Percentiles rank a stretch among this genome's conserved stretches.
Conservation (phyloP, 2,888 invertebrate species). For the Xestia c-nigrum region DNA sequence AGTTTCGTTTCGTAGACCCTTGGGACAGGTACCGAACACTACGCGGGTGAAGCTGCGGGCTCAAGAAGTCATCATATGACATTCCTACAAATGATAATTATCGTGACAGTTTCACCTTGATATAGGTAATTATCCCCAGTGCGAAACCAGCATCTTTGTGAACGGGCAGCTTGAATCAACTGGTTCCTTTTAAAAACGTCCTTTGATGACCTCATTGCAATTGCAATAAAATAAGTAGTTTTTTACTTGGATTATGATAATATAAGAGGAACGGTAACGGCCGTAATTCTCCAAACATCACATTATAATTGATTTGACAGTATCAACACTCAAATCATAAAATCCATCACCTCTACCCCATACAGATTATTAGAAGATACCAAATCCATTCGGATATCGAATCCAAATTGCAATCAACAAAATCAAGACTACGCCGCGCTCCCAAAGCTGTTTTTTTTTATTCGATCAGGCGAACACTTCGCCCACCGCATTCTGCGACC, state of each 20-base stretch:
- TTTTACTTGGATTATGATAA: background rate
- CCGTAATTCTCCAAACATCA: background rate
- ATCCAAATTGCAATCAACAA: slow-evolving; percentile 9
- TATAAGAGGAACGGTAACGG: background rate
- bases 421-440: slow-evolving; percentile 17
- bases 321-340: background rate
- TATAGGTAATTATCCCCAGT: background rate
- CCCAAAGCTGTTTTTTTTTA: slow-evolving; percentile 44
- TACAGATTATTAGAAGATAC: background rate
- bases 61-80: too few relatives aligned
- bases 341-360: background rate
- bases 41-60: too few relatives aligned
- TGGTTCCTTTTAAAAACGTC: background rate
- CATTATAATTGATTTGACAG: background rate
- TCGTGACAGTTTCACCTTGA: too few relatives aligned
- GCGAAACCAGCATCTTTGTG: background rate
- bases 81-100: too few relatives aligned
- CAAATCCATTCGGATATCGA: background rate
- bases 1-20: too few relatives aligned
- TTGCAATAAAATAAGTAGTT: background rate
- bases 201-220: background rate
- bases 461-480: slow-evolving; percentile 44
- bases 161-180: background rate
- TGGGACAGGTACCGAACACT: too few relatives aligned
- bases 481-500: slow-evolving; percentile 57